Conservation (phyloP, 2,113 vertebrate genomes). For the Syrmaticus mikado region DNA sequence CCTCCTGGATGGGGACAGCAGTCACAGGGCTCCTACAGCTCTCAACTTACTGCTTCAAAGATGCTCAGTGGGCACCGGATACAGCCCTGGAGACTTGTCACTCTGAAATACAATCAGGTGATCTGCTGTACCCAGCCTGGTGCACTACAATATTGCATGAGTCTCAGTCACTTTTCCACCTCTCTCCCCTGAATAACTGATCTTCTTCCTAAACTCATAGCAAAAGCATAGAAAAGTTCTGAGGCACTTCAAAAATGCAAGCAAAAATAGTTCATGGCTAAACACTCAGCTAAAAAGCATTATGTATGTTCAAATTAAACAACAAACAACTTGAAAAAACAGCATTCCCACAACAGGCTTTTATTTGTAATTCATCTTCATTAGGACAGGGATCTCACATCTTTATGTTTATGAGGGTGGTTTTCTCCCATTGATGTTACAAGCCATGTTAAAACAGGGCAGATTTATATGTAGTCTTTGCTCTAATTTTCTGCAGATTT, state of each 20-base stretch:
- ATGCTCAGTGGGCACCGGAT: background rate
- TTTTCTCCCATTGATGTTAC: background rate
- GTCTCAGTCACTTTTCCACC: background rate
- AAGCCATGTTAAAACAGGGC: background rate
- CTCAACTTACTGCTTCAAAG: background rate
- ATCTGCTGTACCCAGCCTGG: background rate
- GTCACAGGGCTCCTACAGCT: background rate
- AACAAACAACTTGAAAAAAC: background rate
- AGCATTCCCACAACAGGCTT: background rate
- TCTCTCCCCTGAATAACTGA: background rate
- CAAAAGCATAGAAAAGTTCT: background rate
- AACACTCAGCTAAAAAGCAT: conserved; percentile 34
- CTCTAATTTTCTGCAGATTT: conserved; percentile 58
- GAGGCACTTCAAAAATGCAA: conserved; percentile 11
- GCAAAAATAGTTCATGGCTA: conserved; percentile 10
- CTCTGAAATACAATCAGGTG: background rate
- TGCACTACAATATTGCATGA: background rate
- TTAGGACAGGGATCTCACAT: background rate
- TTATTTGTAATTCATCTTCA: background rate
- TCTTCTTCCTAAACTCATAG: background rate
- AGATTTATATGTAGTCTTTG: conserved; percentile 2
- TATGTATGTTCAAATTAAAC: conserved; percentile 24
- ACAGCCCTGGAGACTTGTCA: background rate
- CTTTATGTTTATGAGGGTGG: conserved; percentile 13
- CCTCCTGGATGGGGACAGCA: background rate